Conservation (phyloP, 1,140 invertebrate genomes). For the Drosophila miranda region DNA sequence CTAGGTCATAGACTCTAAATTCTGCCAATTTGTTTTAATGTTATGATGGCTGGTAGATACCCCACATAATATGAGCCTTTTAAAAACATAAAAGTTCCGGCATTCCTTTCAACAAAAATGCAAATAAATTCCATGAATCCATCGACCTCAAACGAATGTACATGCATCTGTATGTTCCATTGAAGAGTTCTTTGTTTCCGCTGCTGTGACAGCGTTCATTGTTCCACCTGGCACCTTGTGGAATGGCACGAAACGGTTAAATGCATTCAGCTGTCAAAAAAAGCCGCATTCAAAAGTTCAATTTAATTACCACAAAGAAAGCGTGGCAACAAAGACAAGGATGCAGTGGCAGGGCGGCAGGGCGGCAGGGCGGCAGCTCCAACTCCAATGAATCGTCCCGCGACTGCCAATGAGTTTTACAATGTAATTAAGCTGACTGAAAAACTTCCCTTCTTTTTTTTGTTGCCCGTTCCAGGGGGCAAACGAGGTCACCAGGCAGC, state of each 20-base stretch:
- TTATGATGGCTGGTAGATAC: too few relatives aligned
- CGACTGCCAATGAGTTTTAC: conserved; percentile 52
- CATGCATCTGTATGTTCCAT: too few relatives aligned
- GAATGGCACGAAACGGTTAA: conserved; percentile 33
- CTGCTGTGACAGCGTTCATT: conserved; percentile 16
- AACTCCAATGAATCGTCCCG: conserved; percentile 19
- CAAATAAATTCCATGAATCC: too few relatives aligned
- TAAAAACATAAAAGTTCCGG: too few relatives aligned
- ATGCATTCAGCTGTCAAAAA: conserved; percentile 49
- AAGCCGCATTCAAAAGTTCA: conserved; percentile 56
- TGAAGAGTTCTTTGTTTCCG: not conserved
- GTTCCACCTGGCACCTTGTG: conserved; percentile 40
- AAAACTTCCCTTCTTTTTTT: not conserved
- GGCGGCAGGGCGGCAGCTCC: conserved; percentile 10
- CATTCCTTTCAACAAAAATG: too few relatives aligned
- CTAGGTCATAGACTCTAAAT: too few relatives aligned
- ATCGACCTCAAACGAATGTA: too few relatives aligned
- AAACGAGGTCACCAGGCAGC: conserved; percentile 6
- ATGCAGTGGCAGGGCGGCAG: conserved; percentile 10
- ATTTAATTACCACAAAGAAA: conserved; percentile 56
- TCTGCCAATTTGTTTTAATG: too few relatives aligned
- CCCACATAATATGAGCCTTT: too few relatives aligned
- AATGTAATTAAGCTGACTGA: conserved; percentile 56
- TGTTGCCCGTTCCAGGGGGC: conserved; percentile 2
- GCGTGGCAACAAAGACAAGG: conserved; percentile 19